Evolutionary conservation across 2,888 invertebrate species (phyloP).

Genomic region (Electrophaes corylata): DNA sequence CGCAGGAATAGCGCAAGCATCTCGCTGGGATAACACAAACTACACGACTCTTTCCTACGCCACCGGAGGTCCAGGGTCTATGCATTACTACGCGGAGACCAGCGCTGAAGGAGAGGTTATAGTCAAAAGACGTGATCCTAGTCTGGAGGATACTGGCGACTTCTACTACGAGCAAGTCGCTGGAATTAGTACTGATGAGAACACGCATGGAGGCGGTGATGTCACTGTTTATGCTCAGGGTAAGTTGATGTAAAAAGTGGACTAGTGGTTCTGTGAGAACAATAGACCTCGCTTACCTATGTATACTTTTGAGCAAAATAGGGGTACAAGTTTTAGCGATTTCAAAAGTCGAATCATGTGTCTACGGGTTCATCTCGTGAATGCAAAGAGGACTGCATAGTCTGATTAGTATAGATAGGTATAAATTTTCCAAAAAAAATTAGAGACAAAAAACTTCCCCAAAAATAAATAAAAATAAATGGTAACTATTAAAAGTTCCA

Average conservation of each 20-base stretch:
- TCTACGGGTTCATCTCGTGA: too few relatives aligned
- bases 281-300: too few relatives aligned
- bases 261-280: too few relatives aligned
- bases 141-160: slow-evolving; percentile 82
- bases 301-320: too few relatives aligned
- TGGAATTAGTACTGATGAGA: slow-evolving; percentile 88
- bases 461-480: too few relatives aligned
- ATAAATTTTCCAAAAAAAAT: too few relatives aligned
- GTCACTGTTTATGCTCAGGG: slow-evolving; percentile 93
- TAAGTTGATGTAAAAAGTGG: slow-evolving; percentile 39
- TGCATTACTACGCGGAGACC: slow-evolving; percentile 73
- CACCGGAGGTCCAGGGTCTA: slow-evolving; percentile 89
- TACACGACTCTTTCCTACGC: slow-evolving; percentile 92
- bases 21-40: slow-evolving; percentile 85
- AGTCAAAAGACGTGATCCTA: slow-evolving; percentile 85
- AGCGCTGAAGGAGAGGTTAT: slow-evolving; percentile 49
- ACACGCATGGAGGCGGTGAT: slow-evolving; percentile 93
- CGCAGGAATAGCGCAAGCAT: slow-evolving; percentile 86
- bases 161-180: slow-evolving; percentile 90
- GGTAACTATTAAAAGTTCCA: too few relatives aligned
- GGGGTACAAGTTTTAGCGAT: too few relatives aligned
- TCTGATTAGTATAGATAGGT: too few relatives aligned
- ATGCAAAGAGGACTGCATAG: too few relatives aligned
- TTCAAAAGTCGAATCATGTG: too few relatives aligned
- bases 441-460: too few relatives aligned